Conservation (phyloP, 2,888 invertebrate species). For the Trichopria drosophilae region DNA sequence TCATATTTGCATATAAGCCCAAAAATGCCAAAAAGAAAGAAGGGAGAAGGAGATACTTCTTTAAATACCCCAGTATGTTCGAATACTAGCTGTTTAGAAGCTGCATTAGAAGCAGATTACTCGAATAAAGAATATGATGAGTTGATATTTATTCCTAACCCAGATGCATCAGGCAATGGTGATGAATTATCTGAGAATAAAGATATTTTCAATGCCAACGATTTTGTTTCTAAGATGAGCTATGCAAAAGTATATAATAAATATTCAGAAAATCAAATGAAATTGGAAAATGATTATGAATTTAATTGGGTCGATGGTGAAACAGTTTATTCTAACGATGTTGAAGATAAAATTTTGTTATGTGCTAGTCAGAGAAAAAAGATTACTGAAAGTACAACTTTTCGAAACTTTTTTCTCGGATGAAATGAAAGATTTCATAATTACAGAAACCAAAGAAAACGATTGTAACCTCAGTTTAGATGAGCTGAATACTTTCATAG, state of each 20-base stretch:
- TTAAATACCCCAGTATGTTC: no score
- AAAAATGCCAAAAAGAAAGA: no score
- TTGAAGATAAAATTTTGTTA: constrained; percentile 20
- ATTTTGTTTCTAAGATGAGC: not conserved
- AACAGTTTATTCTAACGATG: constrained; percentile 9
- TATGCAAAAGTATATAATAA: constrained; percentile 11
- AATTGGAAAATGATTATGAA: constrained; percentile 19
- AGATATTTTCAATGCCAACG: no score
- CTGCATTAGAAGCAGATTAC: no score
- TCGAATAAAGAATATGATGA: no score
- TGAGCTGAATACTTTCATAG: constrained; percentile 23
- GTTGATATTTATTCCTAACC: constrained; percentile 23
- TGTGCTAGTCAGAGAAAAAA: constrained; percentile 3
- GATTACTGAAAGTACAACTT: constrained; percentile 23
- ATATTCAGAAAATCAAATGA: constrained; percentile 22
- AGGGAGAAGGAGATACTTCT: no score
- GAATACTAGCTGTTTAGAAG: no score
- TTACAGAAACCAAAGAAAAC: constrained; percentile 32
- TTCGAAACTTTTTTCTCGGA: constrained; percentile 32
- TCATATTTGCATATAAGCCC: no score
- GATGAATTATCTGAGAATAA: constrained; percentile 24
- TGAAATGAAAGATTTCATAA: constrained; percentile 34
- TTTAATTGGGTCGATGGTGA: constrained; percentile 25
- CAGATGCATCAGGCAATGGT: constrained; percentile 22
- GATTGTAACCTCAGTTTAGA: constrained; percentile 23